Conservation (phyloP, 2,113 vertebrate genomes). For the Struthio camelus region DNA sequence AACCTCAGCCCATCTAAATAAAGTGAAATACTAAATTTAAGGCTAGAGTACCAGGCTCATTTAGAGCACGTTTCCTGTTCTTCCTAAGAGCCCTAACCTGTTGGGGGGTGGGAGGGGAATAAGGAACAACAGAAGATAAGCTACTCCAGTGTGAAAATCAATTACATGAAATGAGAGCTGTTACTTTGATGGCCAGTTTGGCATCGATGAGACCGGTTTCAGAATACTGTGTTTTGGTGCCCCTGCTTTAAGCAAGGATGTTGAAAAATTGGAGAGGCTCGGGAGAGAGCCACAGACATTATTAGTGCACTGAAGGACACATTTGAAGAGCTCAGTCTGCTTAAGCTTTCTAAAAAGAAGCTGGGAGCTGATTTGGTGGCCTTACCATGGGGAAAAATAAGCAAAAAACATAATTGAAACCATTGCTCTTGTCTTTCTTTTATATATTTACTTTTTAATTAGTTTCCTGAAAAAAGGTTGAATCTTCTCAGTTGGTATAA, state of each 20-base stretch:
- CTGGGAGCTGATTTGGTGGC: fast-evolving
- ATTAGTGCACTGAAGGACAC: neutral
- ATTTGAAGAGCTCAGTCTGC: neutral
- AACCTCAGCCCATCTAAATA: neutral
- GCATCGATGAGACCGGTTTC: neutral
- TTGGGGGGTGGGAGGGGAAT: neutral
- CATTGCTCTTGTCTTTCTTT: neutral
- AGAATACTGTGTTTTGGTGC: neutral
- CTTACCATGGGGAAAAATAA: neutral
- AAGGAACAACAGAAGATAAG: neutral
- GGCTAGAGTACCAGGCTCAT: neutral
- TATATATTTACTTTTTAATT: neutral
- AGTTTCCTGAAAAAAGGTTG: neutral
- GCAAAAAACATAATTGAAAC: neutral
- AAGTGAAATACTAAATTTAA: neutral
- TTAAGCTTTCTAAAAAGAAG: neutral
- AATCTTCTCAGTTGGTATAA: neutral
- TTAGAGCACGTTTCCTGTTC: too few species aligned
- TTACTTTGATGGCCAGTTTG: neutral
- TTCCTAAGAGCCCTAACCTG: neutral
- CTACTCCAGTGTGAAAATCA: neutral
- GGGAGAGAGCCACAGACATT: neutral
- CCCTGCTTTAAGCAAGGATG: neutral
- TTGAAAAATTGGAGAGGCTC: neutral
- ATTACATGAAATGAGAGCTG: fast-evolving